Evolutionary conservation across 2,113 vertebrate species (phyloP), one percentile per base, ranked within the genome.

Genomic region (Camelus bactrianus): DNA sequence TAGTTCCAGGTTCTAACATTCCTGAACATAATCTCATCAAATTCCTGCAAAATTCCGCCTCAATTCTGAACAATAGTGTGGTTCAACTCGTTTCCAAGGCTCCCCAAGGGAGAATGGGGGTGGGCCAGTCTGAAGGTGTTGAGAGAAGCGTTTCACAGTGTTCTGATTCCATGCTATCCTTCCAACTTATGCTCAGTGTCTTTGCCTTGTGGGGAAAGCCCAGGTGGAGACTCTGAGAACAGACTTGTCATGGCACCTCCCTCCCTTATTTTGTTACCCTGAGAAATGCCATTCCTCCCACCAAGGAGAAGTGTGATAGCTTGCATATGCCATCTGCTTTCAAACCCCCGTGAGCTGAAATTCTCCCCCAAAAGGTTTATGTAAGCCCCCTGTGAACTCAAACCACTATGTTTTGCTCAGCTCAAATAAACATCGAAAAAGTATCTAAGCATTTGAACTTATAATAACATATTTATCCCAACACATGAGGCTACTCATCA

Each of bases 391-490:
- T 97, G 98, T 98, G 97, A 98, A 97, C 97, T 97, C 95, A 98
- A 97, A 97, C 91, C 92, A 97, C 97, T 97, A 95, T 97, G 98
- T 98, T 98, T 98, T 98, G 93, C 98, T 97, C 93, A 97, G 95
- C 97, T 97, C 95, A 96, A 95, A 97, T 97, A 98, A 98, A 98
- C 98, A 97, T 96, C 28, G 65, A 97, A 95, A 97, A 97, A 97
- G 87, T 98, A 98, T 97, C 95, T 95, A 96, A 98, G 97, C 98
- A 98, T 98, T 98, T 98, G 98, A 98, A 98, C 98, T 98, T 98
- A 97, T 98, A 98, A 98, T 98, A 97, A 97, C 97, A 98, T 98
- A 98, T 98, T 98, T 98, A 98, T 98, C 93, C 80, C 98, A 97
- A 98, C 97, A 98, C 96, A 95, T 38, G 97, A 98, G 98, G 98